These are phyloP conservation scores for Brenthis ino DNA, from an alignment of 2,888 invertebrate genomes.

Conservation along the genomic window DNA sequence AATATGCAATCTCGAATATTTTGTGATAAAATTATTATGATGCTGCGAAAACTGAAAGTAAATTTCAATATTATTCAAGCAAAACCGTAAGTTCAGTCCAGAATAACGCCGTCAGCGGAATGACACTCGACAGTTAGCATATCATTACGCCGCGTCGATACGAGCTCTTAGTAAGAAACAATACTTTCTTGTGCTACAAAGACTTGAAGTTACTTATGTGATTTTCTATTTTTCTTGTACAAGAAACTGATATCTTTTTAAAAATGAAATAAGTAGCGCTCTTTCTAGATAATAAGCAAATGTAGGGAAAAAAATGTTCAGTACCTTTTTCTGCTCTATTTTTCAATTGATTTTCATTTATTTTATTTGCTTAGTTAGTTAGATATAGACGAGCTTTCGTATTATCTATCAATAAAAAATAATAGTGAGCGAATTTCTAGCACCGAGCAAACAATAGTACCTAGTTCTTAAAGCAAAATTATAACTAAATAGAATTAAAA, in stretches of 20 bases:
- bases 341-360: no score
- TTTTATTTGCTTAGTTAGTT: no score
- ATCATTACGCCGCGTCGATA: constrained; percentile 52
- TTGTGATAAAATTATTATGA: constrained; percentile 1
- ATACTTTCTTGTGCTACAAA: constrained; percentile 26
- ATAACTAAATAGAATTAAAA: no score
- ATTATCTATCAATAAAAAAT: no score
- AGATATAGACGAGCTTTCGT: no score
- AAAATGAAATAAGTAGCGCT: no score
- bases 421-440: no score
- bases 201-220: constrained; percentile 4
- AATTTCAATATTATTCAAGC: constrained; percentile 22
- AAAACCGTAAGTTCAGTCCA: constrained; percentile 17
- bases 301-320: no score
- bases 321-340: no score
- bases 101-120: constrained; percentile 39
- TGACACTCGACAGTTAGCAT: constrained; percentile 50
- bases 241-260: background rate
- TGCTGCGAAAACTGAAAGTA: constrained; percentile 15
- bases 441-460: no score
- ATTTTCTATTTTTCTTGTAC: background rate
- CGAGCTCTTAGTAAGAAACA: constrained; percentile 42
- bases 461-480: no score
- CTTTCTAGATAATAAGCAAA: no score
- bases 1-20: background rate